Percentiles rank a stretch among this genome's conserved stretches.
phyloP scores from a whole-genome alignment of 1,140 invertebrate species.

The Hylyphantes graminicola region DNA sequence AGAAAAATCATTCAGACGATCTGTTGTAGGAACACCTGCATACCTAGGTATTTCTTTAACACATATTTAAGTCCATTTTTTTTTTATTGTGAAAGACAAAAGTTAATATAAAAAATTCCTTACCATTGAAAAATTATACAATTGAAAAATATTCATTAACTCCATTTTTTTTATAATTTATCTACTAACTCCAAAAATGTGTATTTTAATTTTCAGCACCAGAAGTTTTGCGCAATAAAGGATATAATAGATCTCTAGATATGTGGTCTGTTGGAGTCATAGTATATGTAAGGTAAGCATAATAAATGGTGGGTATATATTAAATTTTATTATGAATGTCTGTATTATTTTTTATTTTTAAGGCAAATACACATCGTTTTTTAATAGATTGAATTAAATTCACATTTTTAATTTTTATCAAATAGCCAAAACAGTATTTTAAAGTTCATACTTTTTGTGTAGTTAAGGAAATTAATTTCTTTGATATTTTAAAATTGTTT shows the following conservation, averaged over 20 bases:
- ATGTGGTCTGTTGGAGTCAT: constrained; percentile 99
- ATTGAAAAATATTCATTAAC: no score
- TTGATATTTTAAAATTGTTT: no score
- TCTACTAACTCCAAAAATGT: neutral
- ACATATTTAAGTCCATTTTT: neutral
- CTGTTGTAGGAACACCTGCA: constrained; percentile 98
- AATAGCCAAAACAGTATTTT: no score
- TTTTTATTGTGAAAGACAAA: no score
- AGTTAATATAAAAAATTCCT: neutral
- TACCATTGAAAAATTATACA: neutral
- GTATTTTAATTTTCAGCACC: constrained; percentile 77
- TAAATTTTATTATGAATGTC: neutral
- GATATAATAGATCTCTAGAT: constrained; percentile 97
- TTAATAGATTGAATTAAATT: neutral
- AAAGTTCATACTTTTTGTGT: no score
- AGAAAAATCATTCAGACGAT: constrained; percentile 96
- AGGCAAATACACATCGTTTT: neutral
- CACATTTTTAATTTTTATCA: neutral
- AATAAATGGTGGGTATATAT: neutral
- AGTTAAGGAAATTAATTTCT: no score
- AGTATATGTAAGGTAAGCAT: constrained; percentile 81
- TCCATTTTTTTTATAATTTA: neutral
- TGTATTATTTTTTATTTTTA: neutral
- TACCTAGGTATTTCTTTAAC: constrained; percentile 80
- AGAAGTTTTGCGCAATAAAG: constrained; percentile 97